Percentiles rank a stretch among this genome's conserved stretches.
These are phyloP conservation scores for Drosophila pseudotalamancana DNA, from an alignment of 2,888 invertebrate species.

Conservation along the genomic window DNA sequence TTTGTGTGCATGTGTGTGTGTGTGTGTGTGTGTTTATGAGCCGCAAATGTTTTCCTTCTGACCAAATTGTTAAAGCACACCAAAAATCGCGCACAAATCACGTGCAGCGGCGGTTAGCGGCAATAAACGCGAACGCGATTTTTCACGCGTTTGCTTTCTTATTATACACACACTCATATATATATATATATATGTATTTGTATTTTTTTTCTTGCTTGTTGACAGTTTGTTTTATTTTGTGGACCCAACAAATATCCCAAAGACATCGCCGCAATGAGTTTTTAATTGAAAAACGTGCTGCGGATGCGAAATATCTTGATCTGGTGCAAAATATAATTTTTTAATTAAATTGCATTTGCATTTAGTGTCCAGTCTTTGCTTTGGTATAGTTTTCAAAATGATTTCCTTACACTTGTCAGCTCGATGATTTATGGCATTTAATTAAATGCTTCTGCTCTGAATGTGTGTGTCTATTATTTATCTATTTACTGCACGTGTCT, in stretches of 20 bases:
- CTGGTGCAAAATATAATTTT: conserved; percentile 10
- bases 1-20: conserved; percentile 5
- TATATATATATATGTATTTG: background rate
- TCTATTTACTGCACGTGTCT: conserved; percentile 27
- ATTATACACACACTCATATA: no score
- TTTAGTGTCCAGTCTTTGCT: conserved; percentile 22
- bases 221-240: conserved; percentile 31
- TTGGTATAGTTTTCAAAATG: conserved; percentile 23
- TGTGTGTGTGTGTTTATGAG: conserved; percentile 11
- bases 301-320: conserved; percentile 43
- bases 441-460: conserved; percentile 54
- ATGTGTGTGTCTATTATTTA: conserved; percentile 27
- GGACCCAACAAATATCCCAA: conserved; percentile 50
- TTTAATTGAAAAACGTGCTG: conserved; percentile 83
- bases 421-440: conserved; percentile 69
- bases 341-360: conserved; percentile 48
- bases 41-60: conserved; percentile 35
- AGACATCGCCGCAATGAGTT: conserved; percentile 51
- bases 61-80: conserved; percentile 27
- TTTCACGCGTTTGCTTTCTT: conserved; percentile 41
- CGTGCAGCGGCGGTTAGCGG: conserved; percentile 66
- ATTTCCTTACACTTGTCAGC: conserved; percentile 64
- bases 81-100: conserved; percentile 67
- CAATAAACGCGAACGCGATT: conserved; percentile 54
- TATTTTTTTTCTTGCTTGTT: conserved; percentile 13